Evolutionary conservation across 1,140 invertebrate genomes (phyloP), one percentile per base, ranked within the genome.

Genomic region (Dysdera silvatica): DNA sequence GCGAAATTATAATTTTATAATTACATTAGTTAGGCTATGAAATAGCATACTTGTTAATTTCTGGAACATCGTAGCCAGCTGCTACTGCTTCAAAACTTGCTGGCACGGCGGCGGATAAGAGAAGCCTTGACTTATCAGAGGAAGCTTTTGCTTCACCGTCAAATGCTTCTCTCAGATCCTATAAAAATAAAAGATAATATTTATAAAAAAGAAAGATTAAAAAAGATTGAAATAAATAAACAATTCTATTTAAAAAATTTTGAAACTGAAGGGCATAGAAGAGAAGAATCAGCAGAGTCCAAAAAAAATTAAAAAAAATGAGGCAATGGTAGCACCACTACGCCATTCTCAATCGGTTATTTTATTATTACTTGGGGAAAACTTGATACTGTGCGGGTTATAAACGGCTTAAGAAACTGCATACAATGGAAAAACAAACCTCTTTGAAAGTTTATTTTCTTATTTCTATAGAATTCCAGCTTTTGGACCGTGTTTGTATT

Each of bases 21-120:
- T 23, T 37, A 0, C 26, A 43, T 18, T 14, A 41, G 2, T n/a
- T n/a, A 45, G 4, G 18, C 0, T n/a, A n/a, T n/a, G n/a, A 41
- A 28, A 20, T n/a, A 28, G 31, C 56, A 70, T 91, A 94, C 79
- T 95, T 94, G 31, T 90, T 88, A 58, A 95, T 91, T 79, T 95
- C 91, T 1, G 88, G 87, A 6, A 95, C 90, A 70, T 95, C 91
- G 70, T 77, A 85, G 78, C 91, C 91, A 51, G 89, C 89, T 52
- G 88, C 88, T 54, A 95, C 89, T 0, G 90, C 91, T 79, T 94
- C 91, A 65, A 92, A 92, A 61, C 87, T 91, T 0, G 91, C 89
- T 37, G 91, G 91, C 0, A 95, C 91, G 4, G 91, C 91, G 23
- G 91, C 89, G 0, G 90, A 89, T 0, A 96, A 79, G 3, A 95